These are phyloP conservation scores for Eueides isabella DNA, from an alignment of 1,140 invertebrate genomes.

Conservation along the genomic window DNA sequence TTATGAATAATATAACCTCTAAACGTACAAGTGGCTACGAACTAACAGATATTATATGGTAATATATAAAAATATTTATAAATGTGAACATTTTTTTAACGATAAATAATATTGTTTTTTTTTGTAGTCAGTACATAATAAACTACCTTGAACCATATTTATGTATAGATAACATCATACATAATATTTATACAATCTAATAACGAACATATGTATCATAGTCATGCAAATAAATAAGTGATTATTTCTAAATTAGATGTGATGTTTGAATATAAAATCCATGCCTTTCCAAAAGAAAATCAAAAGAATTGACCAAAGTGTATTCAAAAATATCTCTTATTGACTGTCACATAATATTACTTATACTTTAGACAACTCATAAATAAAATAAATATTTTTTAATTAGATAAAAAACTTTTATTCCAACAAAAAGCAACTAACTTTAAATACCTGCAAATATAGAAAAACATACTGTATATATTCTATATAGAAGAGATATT, in stretches of 20 bases:
- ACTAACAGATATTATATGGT: background rate
- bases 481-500: background rate
- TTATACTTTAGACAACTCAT: background rate
- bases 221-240: constrained; percentile 48
- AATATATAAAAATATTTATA: too few species aligned
- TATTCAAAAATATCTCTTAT: background rate
- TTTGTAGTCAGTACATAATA: background rate
- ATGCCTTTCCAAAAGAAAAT: constrained; percentile 36
- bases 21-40: background rate
- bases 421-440: too few species aligned
- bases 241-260: constrained; percentile 35
- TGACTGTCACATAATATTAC: background rate
- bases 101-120: too few species aligned
- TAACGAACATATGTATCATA: constrained; percentile 40
- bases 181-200: constrained; percentile 46
- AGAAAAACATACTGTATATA: too few species aligned
- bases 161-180: constrained; percentile 47
- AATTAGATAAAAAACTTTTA: background rate
- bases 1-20: background rate
- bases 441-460: background rate
- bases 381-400: background rate
- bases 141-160: constrained; percentile 50
- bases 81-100: too few species aligned
- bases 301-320: constrained; percentile 16
- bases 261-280: constrained; percentile 37